Percentiles rank a stretch among this genome's conserved stretches.
Conservation (phyloP, 2,113 vertebrate species). For the Oncorhynchus clarkii region DNA sequence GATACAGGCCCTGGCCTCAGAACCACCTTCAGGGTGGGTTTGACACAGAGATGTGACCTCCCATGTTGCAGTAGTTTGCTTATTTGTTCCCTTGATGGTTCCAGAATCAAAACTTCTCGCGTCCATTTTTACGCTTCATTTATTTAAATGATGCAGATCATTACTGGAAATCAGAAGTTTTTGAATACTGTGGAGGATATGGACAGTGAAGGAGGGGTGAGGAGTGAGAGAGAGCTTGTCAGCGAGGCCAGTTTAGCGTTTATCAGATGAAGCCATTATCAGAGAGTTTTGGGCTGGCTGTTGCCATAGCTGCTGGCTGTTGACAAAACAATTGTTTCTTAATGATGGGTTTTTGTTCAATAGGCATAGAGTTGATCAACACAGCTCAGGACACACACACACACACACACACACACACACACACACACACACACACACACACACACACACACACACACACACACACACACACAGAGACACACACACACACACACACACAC, state of each 20-base stretch:
- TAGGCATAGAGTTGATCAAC: background rate
- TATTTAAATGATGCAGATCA: slow-evolving; percentile 72
- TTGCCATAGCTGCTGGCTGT: background rate
- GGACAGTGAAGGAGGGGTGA: background rate
- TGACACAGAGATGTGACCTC: background rate
- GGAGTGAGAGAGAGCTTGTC: background rate
- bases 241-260: background rate
- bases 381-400: no score
- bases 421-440: background rate
- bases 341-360: background rate
- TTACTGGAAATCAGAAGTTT: slow-evolving; percentile 52
- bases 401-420: background rate
- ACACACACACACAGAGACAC: background rate
- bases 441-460: background rate
- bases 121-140: slow-evolving; percentile 67
- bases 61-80: background rate
- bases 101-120: slow-evolving; percentile 22
- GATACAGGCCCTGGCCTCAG: no score
- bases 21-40: no score
- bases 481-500: no score
- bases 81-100: background rate
- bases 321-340: background rate
- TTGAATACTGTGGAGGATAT: background rate
- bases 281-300: background rate
- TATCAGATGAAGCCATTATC: background rate